Percentiles rank a stretch among this genome's conserved stretches.
phyloP scores from a whole-genome alignment of 2,888 invertebrate species.

The Altica lythri region DNA sequence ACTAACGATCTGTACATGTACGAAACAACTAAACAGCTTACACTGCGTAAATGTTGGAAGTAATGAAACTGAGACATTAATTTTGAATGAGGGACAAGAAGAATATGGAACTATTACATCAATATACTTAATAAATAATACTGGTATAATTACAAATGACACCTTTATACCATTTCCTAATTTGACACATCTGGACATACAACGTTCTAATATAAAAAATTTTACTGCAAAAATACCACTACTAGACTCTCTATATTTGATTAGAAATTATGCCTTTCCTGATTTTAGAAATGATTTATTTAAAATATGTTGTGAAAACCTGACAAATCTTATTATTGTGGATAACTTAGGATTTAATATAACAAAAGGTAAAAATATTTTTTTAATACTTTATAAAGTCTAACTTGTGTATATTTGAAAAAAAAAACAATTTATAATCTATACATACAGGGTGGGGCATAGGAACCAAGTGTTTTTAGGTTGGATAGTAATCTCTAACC shows the following conservation, averaged over 20 bases:
- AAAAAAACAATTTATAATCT: no score
- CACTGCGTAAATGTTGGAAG: slow-evolving; percentile 26
- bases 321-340: slow-evolving; percentile 18
- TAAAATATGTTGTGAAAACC: slow-evolving; percentile 18
- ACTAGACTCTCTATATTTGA: slow-evolving; percentile 21
- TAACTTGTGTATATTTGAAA: no score
- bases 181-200: slow-evolving; percentile 24
- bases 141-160: slow-evolving; percentile 15
- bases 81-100: background rate
- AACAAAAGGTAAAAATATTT: slow-evolving; percentile 22
- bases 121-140: slow-evolving; percentile 23
- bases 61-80: slow-evolving; percentile 13
- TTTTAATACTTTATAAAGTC: no score
- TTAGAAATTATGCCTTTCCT: slow-evolving; percentile 26
- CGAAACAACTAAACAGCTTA: slow-evolving; percentile 13
- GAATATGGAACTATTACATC: slow-evolving; percentile 3
- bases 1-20: no score
- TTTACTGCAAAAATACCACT: slow-evolving; percentile 12
- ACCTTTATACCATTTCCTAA: slow-evolving; percentile 17
- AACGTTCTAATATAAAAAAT: slow-evolving; percentile 21
- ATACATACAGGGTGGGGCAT: no score
- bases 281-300: slow-evolving; percentile 19
- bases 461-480: no score
- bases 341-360: slow-evolving; percentile 17
- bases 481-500: no score